Conservation (phyloP, 2,797 vertebrate species). For the Pangasius mekongensis region DNA sequence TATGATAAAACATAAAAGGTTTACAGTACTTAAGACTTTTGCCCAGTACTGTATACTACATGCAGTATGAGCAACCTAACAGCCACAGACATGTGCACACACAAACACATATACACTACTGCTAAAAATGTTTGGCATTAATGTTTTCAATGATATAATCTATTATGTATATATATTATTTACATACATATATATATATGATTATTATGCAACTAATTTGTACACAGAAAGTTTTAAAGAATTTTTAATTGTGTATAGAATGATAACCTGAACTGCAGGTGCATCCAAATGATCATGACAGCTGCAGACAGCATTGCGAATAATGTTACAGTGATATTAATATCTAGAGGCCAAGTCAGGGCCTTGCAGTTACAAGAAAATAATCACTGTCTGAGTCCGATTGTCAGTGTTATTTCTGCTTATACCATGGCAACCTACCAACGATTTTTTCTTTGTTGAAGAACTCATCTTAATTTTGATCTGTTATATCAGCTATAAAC, state of each 20-base stretch:
- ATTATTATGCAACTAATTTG: background rate
- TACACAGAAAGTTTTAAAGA: background rate
- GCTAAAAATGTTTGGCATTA: background rate
- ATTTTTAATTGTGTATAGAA: no score
- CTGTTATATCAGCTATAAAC: background rate
- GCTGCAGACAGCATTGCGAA: background rate
- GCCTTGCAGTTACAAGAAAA: background rate
- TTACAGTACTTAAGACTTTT: background rate
- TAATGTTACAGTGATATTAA: background rate
- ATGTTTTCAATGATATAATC: background rate
- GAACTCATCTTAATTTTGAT: background rate
- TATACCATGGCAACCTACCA: background rate
- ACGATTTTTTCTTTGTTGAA: background rate
- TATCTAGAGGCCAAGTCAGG: background rate
- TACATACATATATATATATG: no score
- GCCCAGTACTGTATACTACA: constrained; percentile 4
- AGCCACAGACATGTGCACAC: background rate
- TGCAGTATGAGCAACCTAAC: background rate
- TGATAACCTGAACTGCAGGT: background rate
- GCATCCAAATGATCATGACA: background rate
- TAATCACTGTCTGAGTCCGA: background rate
- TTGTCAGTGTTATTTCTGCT: background rate
- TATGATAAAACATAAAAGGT: background rate
- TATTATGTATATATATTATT: background rate
- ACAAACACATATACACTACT: background rate